These are phyloP conservation scores for Astur gentilis DNA, from an alignment of 2,113 vertebrate species.

Conservation along the genomic window DNA sequence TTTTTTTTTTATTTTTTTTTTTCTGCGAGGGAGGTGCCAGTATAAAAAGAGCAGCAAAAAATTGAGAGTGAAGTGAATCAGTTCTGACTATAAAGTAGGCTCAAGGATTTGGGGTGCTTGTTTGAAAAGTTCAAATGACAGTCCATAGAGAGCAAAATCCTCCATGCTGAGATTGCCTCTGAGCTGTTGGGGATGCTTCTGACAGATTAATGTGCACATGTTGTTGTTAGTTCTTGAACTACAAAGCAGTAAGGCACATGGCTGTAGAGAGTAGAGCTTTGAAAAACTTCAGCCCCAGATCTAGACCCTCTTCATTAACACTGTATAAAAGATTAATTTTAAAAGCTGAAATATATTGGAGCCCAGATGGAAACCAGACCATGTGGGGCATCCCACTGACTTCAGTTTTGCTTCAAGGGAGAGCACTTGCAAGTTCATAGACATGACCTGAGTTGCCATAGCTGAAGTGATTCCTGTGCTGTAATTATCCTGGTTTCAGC, in stretches of 20 bases:
- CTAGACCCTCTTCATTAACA: not conserved
- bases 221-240: not conserved
- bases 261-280: not conserved
- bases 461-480: not conserved
- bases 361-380: not conserved
- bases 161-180: not conserved
- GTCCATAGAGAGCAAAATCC: not conserved
- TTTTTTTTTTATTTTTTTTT: not conserved
- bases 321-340: not conserved
- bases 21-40: not conserved
- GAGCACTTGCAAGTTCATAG: not conserved
- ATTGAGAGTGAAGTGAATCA: not conserved
- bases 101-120: not conserved
- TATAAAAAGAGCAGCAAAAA: not conserved
- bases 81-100: not conserved
- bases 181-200: not conserved
- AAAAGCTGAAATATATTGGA: not conserved
- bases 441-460: accelerated
- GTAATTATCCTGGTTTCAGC: too few species aligned
- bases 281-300: not conserved
- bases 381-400: not conserved
- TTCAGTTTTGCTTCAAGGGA: not conserved
- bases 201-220: not conserved
- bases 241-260: not conserved
- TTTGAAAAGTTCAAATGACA: not conserved